Base-by-base conservation (phyloP, 2,888 invertebrate genomes). In the Tipula confusa region DNA sequence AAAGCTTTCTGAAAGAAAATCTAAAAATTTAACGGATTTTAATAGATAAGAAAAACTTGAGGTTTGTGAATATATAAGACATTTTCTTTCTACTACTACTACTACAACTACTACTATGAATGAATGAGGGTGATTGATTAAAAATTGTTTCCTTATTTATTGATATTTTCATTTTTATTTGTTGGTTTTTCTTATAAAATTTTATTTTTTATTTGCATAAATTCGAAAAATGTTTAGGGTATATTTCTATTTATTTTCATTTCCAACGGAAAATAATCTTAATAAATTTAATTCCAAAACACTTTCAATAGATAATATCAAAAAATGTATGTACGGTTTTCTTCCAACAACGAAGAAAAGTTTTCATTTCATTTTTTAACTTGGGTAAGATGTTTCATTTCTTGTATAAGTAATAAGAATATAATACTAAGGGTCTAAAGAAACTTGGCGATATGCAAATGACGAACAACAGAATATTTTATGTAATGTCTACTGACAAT, bases 1-100 rank as follows among this genome's bases (percentile, higher is more conserved):
- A 15, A 24, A 64, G 24, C 24, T 64, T 64, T n/a, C n/a, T 1
- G 36, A 11, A 36, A 43, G 3, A 43, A n/a, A n/a, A n/a, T n/a
- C n/a, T n/a, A n/a, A 64, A 64, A 64, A n/a, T 43, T 43, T 64
- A 64, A 64, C 64, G 64, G 64, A 64, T 24, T 64, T 64, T 64
- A 18, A 24, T 64, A 64, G 7, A 64, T 2, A 64, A 64, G 64
- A 64, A 9, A 64, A 64, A 24, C 13, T 24, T 24, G 64, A 64
- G 64, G 64, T 64, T 64, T 64, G 64, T 64, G 64, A 64, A 64
- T 24, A 64, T 64, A 64, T 24, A 43, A 43, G n/a, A 64, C 18
- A 64, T 64, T 64, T 2, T 64, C 64, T 64, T 64, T 64, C 64
- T 43, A 64, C 2, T n/a, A n/a, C n/a, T n/a, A n/a, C n/a, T n/a